Evolutionary conservation across 2,888 invertebrate genomes (phyloP).

Genomic region (Polylopha cassiicola): DNA sequence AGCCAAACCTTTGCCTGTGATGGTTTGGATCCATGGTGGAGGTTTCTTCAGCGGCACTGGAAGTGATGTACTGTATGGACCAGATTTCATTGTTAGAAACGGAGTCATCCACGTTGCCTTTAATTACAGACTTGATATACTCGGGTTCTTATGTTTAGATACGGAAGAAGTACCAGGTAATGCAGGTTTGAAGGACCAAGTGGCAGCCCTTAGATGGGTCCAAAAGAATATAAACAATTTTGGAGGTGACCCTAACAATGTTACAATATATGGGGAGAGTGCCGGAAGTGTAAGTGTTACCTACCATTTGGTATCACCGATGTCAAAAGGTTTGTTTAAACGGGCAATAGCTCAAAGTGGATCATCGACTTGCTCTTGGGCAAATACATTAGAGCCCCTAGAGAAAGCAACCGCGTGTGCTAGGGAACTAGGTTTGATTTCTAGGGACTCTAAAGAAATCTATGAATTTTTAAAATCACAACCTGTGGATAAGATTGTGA

Average conservation of each 20-base stretch:
- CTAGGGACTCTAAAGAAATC: constrained; percentile 45
- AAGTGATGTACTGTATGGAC: constrained; percentile 50
- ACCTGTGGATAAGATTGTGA: constrained; percentile 38
- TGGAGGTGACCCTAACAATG: constrained; percentile 58
- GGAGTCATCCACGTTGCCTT: constrained; percentile 56
- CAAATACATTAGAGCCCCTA: constrained; percentile 59
- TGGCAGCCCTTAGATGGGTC: constrained; percentile 58
- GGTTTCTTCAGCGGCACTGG: constrained; percentile 50
- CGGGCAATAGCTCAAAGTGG: constrained; percentile 83
- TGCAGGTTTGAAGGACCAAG: constrained; percentile 69
- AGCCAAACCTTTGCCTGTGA: constrained; percentile 41
- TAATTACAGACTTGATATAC: constrained; percentile 57
- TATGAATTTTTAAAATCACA: constrained; percentile 45
- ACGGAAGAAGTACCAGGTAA: constrained; percentile 63
- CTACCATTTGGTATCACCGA: constrained; percentile 59
- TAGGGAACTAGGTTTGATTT: constrained; percentile 41
- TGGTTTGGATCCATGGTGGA: constrained; percentile 62
- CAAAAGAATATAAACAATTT: constrained; percentile 54
- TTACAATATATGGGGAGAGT: constrained; percentile 67
- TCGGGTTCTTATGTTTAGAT: constrained; percentile 60
- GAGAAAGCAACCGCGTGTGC: too few species aligned
- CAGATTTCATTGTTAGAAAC: constrained; percentile 53
- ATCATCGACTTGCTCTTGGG: constrained; percentile 75
- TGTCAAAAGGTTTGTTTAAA: constrained; percentile 59
- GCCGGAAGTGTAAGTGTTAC: constrained; percentile 50